Evolutionary conservation across 2,888 invertebrate species (phyloP).

Genomic region (Prenolepis imparis): DNA sequence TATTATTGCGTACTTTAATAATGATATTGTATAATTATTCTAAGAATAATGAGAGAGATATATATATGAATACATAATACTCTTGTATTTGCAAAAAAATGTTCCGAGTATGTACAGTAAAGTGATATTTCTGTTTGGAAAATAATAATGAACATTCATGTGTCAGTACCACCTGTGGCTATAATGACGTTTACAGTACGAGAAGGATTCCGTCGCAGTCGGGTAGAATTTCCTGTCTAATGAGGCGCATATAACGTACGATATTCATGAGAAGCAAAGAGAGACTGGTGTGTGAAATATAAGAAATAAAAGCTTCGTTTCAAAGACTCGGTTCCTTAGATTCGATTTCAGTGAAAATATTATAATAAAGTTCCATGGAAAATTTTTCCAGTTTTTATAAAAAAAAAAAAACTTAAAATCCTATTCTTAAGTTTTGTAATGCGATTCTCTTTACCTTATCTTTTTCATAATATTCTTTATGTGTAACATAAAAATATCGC

Average conservation of each 20-base stretch:
- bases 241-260: neutral
- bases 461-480: neutral
- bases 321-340: neutral
- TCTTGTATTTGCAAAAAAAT: neutral
- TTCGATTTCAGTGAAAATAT: neutral
- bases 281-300: neutral
- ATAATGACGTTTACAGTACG: neutral
- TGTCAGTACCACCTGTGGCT: conserved; percentile 7
- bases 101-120: neutral
- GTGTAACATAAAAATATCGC: neutral
- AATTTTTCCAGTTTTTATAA: neutral
- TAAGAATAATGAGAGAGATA: neutral
- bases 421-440: neutral
- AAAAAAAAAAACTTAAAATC: neutral
- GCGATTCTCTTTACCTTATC: neutral
- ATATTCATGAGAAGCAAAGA: neutral
- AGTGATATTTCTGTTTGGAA: neutral
- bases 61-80: neutral
- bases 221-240: conserved; percentile 31
- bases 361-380: neutral
- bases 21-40: neutral
- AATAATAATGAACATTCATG: conserved; percentile 21
- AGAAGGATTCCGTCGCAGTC: neutral
- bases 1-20: neutral
- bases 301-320: conserved; percentile 16